Percentiles rank a stretch among this genome's conserved stretches.
Evolutionary conservation across 2,113 vertebrate species (phyloP).

Genomic region (Coryphaenoides rupestris): DNA sequence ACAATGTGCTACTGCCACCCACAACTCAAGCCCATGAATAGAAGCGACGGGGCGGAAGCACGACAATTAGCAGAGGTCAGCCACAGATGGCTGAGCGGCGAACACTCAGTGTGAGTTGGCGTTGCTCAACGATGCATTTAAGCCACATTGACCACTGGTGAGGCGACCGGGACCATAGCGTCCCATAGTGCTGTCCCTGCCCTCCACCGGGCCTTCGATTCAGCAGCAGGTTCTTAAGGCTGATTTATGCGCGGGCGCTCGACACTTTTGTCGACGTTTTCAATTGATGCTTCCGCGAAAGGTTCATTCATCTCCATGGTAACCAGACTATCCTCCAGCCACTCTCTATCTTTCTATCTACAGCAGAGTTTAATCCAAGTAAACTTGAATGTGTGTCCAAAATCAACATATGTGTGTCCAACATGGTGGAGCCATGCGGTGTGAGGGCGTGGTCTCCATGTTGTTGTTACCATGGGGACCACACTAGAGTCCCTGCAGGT

Average conservation of each 20-base stretch:
- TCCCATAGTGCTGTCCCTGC: slow-evolving; percentile 36
- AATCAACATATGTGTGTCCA: neutral
- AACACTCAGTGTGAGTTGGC: slow-evolving; percentile 54
- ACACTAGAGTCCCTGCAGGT: slow-evolving; percentile 6
- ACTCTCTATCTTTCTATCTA: no score
- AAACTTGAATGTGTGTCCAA: neutral
- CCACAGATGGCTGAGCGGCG: slow-evolving; percentile 62
- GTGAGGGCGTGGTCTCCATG: slow-evolving; percentile 2
- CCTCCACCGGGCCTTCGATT: slow-evolving; percentile 5
- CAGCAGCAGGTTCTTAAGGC: slow-evolving; percentile 1
- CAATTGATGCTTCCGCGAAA: no score
- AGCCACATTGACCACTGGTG: slow-evolving; percentile 61
- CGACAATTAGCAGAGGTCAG: slow-evolving; percentile 14
- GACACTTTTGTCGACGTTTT: no score
- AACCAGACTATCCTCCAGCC: no score
- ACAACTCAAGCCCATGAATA: neutral
- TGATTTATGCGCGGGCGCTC: no score
- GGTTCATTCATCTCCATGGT: no score
- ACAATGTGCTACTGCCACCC: neutral
- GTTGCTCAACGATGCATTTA: slow-evolving; percentile 55
- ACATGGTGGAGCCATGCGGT: slow-evolving; percentile 19
- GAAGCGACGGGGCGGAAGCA: no score
- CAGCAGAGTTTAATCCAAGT: no score
- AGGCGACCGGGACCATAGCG: slow-evolving; percentile 55
- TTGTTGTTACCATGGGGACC: neutral